Conservation (phyloP, 2,113 vertebrate species). For the zebrafish (Danio rerio) region DNA sequence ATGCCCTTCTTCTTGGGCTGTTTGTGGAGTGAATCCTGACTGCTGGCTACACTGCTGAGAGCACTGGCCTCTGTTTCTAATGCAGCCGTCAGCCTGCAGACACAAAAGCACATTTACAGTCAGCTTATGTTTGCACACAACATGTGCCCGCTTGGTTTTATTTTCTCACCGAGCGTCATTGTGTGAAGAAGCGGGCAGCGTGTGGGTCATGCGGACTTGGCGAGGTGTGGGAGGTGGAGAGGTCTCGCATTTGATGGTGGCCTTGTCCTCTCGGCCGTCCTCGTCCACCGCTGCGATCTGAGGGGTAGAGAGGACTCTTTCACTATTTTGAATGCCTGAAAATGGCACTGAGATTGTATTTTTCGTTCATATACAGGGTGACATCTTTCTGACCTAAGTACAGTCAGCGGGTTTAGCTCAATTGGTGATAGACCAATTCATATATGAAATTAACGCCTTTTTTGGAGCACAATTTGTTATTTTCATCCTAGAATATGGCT, state of each 20-base stretch:
- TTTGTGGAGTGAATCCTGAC: conserved; percentile 97
- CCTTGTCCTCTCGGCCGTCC: conserved; percentile 96
- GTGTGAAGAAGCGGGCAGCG: conserved; percentile 95
- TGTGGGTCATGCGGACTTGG: conserved; percentile 94
- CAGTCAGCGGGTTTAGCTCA: too few relatives aligned
- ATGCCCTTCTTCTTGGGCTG: conserved; percentile 99
- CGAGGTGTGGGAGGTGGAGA: conserved; percentile 95
- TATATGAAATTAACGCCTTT: too few relatives aligned
- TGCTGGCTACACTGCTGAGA: conserved; percentile 91
- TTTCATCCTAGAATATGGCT: too few relatives aligned
- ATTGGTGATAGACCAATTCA: too few relatives aligned
- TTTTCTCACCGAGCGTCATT: conserved; percentile 87
- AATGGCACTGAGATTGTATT: neutral
- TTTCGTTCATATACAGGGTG: neutral
- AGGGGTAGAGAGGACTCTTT: neutral
- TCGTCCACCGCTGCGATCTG: conserved; percentile 97
- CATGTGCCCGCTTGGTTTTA: neutral
- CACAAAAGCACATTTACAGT: conserved; percentile 48
- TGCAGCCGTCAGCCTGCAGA: conserved; percentile 85
- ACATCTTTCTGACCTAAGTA: too few relatives aligned
- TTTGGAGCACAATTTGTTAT: too few relatives aligned
- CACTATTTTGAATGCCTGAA: neutral
- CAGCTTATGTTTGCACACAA: neutral
- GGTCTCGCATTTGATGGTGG: conserved; percentile 98
- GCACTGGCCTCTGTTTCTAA: conserved; percentile 90